Base-by-base conservation (phyloP, 2,113 vertebrate genomes). In the Tragelaphus imberbis region DNA sequence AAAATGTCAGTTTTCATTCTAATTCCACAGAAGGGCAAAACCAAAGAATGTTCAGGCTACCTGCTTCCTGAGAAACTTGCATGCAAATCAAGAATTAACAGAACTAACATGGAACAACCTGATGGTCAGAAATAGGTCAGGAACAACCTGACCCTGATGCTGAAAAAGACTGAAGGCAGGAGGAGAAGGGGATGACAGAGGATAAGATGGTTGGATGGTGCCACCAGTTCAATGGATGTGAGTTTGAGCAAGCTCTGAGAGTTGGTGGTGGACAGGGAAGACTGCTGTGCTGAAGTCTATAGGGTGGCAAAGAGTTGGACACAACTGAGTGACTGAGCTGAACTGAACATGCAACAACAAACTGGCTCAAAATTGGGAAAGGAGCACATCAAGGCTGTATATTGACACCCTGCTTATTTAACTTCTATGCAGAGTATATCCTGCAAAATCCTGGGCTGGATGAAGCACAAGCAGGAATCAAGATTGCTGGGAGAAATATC, bases 61-160 rank as follows among this genome's bases (percentile, higher is more conserved):
- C n/a, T 71, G 9, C 9, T 3, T 36, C 17, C n/a, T 71, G 17
- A 0, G 17, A 36, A 71, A 36, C 1, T n/a, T 36, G 65, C 6
- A 71, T 71, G n/a, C 65, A 71, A 36, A 36, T 36, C n/a, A 71
- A 71, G 65, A 71, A 71, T 71, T 36, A 36, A 71, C 33, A 71
- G 65, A 71, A 36, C 17, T 68, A 68, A 71, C 65, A 36, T 71
- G 17, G n/a, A 71, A 71, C 65, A 71, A 21, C 33, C 33, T 5
- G 33, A n/a, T n/a, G 33, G 33, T 1, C 63, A 65, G 15, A 30
- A 65, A n/a, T 3, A 65, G 30, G 30, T 65, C 65, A 19, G 63
- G 65, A n/a, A 68, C 33, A 68, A n/a, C 65, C 4, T 19, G 65
- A 68, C 33, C 65, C n/a, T 12, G n/a, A 71, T 71, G n/a, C 65